Base-by-base conservation (phyloP, 2,113 vertebrate genomes). In the Gallinago paraguaiae region DNA sequence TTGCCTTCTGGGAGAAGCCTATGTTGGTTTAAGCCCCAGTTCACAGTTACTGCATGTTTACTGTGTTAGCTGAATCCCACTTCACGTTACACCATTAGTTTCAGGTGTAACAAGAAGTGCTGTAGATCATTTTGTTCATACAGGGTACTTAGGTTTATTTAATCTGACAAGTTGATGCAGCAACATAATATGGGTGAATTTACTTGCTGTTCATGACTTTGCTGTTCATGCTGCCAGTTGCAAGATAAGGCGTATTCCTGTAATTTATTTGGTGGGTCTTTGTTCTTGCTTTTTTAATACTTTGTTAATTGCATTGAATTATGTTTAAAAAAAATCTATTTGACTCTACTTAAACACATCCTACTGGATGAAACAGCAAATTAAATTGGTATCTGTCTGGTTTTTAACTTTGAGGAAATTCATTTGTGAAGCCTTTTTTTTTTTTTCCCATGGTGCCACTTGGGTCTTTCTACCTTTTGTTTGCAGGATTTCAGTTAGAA, bases 61-160 rank as follows among this genome's bases (percentile, higher is more conserved):
- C 17, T 39, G 4, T 22, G 7, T 30, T 72, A 56, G 15, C 35
- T 74, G 35, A 65, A 53, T 72, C 35, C 9, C 3, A 3, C 31
- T 54, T 78, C 5, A 17, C 0, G 0, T 64, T 46, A 33, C 0
- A 0, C 16, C 18, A 53, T 11, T 14, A 37, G 35, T 68, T 90
- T 56, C 56, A 72, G 43, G 43, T 31, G 23, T 41, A 20, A 28
- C 43, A 88, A 65, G 37, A 65, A 83, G 57, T 53, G 11, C 19
- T 78, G 22, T 35, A 67, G 22, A 5, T 77, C 0, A 0, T 77
- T 91, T 80, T 17, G 35, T 41, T 61, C 2, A 2, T 20, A 17
- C 13, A 12, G 41, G 7, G 11, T 65, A 18, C 27, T 63, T 72
- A 1, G 4, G 19, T 72, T 79, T 76, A 48, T 35, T 86, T 72